These are phyloP conservation scores for Conus canariensis DNA, from an alignment of 2,888 invertebrate genomes.

Conservation along the genomic window DNA sequence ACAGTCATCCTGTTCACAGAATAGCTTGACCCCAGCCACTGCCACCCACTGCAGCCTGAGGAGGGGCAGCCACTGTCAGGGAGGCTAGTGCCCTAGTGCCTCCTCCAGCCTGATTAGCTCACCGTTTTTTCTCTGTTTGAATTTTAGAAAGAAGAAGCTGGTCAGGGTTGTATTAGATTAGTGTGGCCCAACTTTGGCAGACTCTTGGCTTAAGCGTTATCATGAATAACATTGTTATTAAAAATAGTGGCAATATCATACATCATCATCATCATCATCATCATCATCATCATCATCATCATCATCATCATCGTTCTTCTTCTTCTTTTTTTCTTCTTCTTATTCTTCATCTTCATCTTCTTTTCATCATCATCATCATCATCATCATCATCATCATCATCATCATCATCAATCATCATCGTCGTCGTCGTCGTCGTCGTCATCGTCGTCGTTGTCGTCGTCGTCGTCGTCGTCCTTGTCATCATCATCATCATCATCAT, in stretches of 20 bases:
- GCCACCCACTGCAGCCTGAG: too few relatives aligned
- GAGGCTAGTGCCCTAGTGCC: too few relatives aligned
- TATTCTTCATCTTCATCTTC: background rate
- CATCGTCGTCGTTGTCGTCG: background rate
- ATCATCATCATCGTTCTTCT: background rate
- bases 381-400: background rate
- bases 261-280: constrained; percentile 37
- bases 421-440: background rate
- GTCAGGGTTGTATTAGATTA: too few relatives aligned
- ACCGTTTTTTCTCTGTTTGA: too few relatives aligned
- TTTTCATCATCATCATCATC: too few relatives aligned
- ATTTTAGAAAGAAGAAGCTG: too few relatives aligned
- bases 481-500: background rate
- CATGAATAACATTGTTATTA: background rate
- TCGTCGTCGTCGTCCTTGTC: background rate
- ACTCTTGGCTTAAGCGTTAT: background rate
- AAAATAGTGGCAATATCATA: background rate
- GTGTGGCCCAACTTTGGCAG: too few relatives aligned
- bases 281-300: too few relatives aligned
- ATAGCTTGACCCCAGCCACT: too few relatives aligned
- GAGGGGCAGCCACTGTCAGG: too few relatives aligned
- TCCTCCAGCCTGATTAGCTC: too few relatives aligned
- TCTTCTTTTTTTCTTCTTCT: background rate
- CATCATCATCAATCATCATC: constrained; percentile 16
- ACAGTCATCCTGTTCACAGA: too few relatives aligned